Evolutionary conservation across 1,140 invertebrate genomes (phyloP).

Genomic region (Brevipalpus yothersi): DNA sequence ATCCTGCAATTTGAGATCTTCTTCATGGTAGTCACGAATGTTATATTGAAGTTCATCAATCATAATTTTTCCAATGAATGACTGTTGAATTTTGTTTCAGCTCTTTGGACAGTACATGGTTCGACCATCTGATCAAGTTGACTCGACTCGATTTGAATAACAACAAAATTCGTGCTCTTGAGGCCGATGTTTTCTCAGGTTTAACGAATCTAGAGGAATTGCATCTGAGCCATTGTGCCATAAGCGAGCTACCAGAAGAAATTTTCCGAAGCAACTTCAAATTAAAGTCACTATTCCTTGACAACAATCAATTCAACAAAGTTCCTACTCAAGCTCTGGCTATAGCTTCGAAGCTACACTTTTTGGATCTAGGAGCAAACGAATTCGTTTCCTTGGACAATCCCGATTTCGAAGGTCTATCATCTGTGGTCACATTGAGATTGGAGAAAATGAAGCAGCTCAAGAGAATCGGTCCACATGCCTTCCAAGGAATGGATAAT

Average conservation of each 20-base stretch:
- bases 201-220: background rate
- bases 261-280: background rate
- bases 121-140: background rate
- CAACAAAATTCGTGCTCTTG: background rate
- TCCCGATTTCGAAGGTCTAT: background rate
- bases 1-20: background rate
- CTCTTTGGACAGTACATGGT: background rate
- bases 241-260: background rate
- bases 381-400: background rate
- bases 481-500: background rate
- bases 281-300: background rate
- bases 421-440: background rate
- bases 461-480: background rate
- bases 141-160: background rate
- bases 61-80: background rate
- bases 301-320: background rate
- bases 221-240: background rate
- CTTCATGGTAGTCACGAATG: background rate
- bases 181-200: background rate
- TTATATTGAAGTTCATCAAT: background rate
- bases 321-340: background rate
- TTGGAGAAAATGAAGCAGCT: background rate
- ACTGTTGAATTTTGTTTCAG: background rate
- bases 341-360: background rate
- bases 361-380: background rate